These are phyloP conservation scores for Blera fallax DNA, from an alignment of 2,888 invertebrate species.

Conservation along the genomic window DNA sequence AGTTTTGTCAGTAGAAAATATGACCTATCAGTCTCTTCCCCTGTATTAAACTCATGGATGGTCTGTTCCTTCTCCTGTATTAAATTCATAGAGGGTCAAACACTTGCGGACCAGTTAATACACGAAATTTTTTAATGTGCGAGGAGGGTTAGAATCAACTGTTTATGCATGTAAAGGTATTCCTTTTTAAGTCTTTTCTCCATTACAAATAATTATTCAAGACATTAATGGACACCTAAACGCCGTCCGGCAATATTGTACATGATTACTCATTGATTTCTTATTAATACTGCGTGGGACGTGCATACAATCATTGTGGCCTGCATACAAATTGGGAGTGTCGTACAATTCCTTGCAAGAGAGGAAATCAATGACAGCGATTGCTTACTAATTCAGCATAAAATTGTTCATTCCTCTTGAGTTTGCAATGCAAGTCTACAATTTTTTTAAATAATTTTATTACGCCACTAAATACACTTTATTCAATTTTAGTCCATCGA, in stretches of 20 bases:
- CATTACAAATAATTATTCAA: constrained; percentile 51
- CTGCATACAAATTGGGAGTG: constrained; percentile 57
- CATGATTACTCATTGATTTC: constrained; percentile 65
- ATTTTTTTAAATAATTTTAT: constrained; percentile 35
- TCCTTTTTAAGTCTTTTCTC: neutral
- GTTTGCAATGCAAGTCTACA: constrained; percentile 22
- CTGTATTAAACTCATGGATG: too few species aligned
- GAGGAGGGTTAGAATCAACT: neutral
- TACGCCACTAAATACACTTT: constrained; percentile 29
- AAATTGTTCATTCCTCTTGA: neutral
- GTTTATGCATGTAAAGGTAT: neutral
- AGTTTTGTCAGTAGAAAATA: too few species aligned
- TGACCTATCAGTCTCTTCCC: too few species aligned
- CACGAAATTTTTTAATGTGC: neutral
- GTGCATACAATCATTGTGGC: constrained; percentile 36
- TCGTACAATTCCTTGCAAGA: constrained; percentile 52
- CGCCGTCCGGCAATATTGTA: constrained; percentile 61
- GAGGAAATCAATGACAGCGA: constrained; percentile 74
- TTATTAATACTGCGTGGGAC: constrained; percentile 59
- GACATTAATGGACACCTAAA: constrained; percentile 61
- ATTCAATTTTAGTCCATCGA: constrained; percentile 20
- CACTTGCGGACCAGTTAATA: too few species aligned
- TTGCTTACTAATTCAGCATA: constrained; percentile 68
- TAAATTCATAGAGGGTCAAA: too few species aligned
- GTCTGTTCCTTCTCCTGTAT: too few species aligned